Evolutionary conservation across 35 echinoderm and acorn worm genomes (phyloP).

Genomic region (Ophiothrix spiculata): DNA sequence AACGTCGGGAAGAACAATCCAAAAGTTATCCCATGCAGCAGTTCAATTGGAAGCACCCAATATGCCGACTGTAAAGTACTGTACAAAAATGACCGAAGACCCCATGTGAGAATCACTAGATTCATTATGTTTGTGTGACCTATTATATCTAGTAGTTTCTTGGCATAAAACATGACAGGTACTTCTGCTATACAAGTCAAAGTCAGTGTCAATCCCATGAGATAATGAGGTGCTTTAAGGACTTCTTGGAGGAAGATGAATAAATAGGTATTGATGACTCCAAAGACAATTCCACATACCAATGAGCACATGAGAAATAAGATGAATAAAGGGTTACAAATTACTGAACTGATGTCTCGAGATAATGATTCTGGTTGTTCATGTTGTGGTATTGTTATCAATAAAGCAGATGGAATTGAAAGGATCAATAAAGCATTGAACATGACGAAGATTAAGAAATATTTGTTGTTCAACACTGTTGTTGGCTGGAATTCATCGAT

Average conservation of each 20-base stretch:
- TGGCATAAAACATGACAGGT: conserved; percentile 77
- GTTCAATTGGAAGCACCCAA: conserved; percentile 86
- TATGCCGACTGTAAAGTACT: conserved; percentile 60
- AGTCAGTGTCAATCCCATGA: conserved; percentile 89
- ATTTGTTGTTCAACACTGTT: conserved; percentile 25
- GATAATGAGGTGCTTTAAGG: conserved; percentile 45
- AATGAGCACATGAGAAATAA: conserved; percentile 50
- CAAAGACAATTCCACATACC: conserved; percentile 78
- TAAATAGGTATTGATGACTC: conserved; percentile 66
- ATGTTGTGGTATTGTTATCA: conserved; percentile 24
- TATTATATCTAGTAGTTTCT: conserved; percentile 43
- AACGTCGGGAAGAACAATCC: conserved; percentile 76
- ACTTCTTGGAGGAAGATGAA: conserved; percentile 66
- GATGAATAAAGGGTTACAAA: conserved; percentile 57
- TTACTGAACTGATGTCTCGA: conserved; percentile 12
- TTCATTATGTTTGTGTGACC: conserved; percentile 65
- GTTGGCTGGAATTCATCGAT: conserved; percentile 44
- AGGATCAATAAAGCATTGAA: background rate
- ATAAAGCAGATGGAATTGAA: background rate
- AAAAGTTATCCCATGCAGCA: conserved; percentile 93
- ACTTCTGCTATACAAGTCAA: conserved; percentile 78
- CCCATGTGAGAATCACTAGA: conserved; percentile 67
- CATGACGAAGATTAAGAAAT: conserved; percentile 30
- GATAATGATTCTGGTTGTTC: conserved; percentile 21
- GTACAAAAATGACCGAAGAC: conserved; percentile 68